phyloP scores from a whole-genome alignment of 1,140 invertebrate species.

The Drosophila carrolli region DNA sequence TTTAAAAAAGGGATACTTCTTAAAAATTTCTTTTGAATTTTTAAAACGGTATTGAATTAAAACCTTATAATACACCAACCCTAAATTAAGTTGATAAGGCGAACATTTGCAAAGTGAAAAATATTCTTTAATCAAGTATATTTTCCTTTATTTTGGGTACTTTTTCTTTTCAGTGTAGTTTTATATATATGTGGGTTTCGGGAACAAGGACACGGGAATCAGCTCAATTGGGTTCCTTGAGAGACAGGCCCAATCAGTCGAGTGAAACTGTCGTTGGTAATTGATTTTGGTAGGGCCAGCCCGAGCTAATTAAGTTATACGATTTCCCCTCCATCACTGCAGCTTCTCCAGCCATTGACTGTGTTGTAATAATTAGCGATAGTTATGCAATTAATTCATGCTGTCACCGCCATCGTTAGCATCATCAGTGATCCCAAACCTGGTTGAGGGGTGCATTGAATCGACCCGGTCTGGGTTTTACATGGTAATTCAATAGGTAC shows the following conservation, averaged over 20 bases:
- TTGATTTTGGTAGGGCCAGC: conserved; percentile 58
- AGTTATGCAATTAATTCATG: conserved; percentile 54
- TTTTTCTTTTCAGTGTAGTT: background rate
- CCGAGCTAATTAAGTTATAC: conserved; percentile 68
- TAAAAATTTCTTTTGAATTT: no score
- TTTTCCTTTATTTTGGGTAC: no score
- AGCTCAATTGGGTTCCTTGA: conserved; percentile 26
- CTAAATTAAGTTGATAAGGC: no score
- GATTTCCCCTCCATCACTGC: conserved; percentile 52
- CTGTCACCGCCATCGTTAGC: conserved; percentile 12
- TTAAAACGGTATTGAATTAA: no score
- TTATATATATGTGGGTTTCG: conserved; percentile 8
- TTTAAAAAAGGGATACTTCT: no score
- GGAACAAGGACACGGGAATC: conserved; percentile 38
- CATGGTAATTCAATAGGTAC: conserved; percentile 50
- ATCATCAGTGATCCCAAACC: conserved; percentile 4
- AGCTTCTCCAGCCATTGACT: conserved; percentile 19
- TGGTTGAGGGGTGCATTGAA: conserved; percentile 39
- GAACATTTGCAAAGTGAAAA: no score
- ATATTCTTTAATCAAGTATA: no score
- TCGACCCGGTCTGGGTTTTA: background rate
- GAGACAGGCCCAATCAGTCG: conserved; percentile 40
- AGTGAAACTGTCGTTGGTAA: conserved; percentile 50
- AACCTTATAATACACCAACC: no score
- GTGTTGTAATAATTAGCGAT: conserved; percentile 47